phyloP scores from a whole-genome alignment of 2,888 invertebrate species.

The Drosophila ochracea region DNA sequence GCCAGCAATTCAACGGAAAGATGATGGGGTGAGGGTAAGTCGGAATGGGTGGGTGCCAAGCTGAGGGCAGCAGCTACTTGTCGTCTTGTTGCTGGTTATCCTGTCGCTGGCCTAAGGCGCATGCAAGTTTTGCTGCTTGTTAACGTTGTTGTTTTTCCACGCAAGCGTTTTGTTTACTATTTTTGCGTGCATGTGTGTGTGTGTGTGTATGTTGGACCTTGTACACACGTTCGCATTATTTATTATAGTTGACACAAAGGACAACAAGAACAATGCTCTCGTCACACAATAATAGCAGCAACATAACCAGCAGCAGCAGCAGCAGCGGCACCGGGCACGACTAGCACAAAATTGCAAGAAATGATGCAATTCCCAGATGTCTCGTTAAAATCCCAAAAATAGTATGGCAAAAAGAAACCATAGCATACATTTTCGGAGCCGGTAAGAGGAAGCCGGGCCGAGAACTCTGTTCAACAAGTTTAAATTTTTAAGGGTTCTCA shows the following conservation, averaged over 20 bases:
- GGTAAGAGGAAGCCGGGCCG: neutral
- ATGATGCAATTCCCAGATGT: conserved; percentile 73
- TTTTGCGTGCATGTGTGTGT: conserved; percentile 45
- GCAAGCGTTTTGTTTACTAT: conserved; percentile 65
- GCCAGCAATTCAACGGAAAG: conserved; percentile 17
- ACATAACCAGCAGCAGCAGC: conserved; percentile 6
- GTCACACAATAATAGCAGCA: conserved; percentile 55
- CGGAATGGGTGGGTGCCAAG: neutral
- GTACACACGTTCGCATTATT: conserved; percentile 65
- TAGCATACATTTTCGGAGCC: conserved; percentile 31
- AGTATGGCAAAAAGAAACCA: conserved; percentile 32
- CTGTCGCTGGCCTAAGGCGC: conserved; percentile 36
- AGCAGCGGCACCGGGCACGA: conserved; percentile 9
- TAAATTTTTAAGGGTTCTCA: conserved; percentile 3
- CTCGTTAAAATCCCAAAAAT: conserved; percentile 76
- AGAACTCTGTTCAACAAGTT: conserved; percentile 21
- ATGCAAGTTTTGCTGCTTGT: conserved; percentile 16
- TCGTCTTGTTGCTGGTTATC: conserved; percentile 41
- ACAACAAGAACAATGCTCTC: conserved; percentile 65
- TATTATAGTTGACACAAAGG: conserved; percentile 77
- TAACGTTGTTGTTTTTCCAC: conserved; percentile 56
- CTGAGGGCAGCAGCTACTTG: conserved; percentile 42
- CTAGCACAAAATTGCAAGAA: conserved; percentile 59
- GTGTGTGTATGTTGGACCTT: conserved; percentile 16
- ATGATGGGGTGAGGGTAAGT: neutral